These are phyloP conservation scores for Anastrepha obliqua DNA, from an alignment of 1,140 invertebrate genomes.

Conservation along the genomic window DNA sequence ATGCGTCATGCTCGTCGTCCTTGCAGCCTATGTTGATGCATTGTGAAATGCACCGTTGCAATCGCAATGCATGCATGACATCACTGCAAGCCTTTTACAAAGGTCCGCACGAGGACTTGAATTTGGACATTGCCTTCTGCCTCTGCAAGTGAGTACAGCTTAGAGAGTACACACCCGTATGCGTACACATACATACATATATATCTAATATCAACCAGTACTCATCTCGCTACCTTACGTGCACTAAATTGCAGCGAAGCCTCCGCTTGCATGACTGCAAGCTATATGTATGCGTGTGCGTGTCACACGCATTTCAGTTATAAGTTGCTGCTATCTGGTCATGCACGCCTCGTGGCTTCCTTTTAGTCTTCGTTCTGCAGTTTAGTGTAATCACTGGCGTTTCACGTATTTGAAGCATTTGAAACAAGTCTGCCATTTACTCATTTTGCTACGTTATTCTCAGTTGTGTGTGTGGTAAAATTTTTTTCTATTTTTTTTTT, in stretches of 20 bases:
- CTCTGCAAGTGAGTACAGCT: constrained; percentile 88
- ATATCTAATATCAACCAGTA: no score
- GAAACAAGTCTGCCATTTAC: neutral
- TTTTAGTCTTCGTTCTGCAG: neutral
- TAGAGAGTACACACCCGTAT: neutral
- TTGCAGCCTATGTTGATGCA: constrained; percentile 87
- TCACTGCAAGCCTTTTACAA: constrained; percentile 90
- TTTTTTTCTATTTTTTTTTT: constrained; percentile 58
- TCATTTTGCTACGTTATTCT: neutral
- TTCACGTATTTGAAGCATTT: constrained; percentile 1
- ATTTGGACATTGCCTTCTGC: constrained; percentile 92
- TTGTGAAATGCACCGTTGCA: constrained; percentile 85
- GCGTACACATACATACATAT: neutral
- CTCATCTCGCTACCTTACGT: neutral
- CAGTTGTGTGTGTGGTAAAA: neutral
- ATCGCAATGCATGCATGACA: constrained; percentile 89
- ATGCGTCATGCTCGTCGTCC: constrained; percentile 83
- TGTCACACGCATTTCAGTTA: neutral
- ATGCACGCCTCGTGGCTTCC: constrained; percentile 23
- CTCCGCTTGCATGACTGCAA: neutral
- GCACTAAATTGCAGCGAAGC: neutral
- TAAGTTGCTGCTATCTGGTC: neutral
- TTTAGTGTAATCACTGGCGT: neutral
- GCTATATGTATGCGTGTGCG: neutral
- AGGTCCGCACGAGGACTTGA: constrained; percentile 84